Evolutionary conservation across 2,888 invertebrate species (phyloP).

Genomic region (Eugnorisma glareosa): DNA sequence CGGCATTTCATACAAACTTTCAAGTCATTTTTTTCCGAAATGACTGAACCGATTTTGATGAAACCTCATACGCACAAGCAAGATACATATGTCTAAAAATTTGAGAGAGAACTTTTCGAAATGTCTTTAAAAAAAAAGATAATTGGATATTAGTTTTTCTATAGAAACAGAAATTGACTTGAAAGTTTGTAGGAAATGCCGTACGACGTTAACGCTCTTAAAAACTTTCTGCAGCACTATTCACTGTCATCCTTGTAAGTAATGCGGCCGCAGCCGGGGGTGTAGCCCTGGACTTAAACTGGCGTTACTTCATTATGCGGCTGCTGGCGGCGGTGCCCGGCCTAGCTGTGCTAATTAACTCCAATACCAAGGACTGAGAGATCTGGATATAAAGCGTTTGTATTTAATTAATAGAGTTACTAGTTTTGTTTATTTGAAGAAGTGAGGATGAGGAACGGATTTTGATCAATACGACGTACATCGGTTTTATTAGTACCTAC

Average conservation of each 20-base stretch:
- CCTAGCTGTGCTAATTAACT: constrained; percentile 12
- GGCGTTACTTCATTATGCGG: neutral
- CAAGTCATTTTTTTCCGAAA: no score
- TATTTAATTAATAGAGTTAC: neutral
- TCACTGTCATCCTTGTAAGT: neutral
- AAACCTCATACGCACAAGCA: no score
- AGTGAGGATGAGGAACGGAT: neutral
- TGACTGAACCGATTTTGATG: no score
- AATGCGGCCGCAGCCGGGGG: neutral
- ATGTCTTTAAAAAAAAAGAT: no score
- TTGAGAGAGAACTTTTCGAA: no score
- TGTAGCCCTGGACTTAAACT: neutral
- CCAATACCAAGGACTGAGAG: neutral
- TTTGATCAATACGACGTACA: neutral
- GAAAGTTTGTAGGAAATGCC: no score
- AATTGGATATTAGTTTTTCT: no score
- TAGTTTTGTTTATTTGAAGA: neutral
- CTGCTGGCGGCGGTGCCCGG: neutral
- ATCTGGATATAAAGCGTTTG: neutral
- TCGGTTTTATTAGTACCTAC: neutral
- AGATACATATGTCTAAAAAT: no score
- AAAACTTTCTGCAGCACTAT: neutral
- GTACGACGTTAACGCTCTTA: no score
- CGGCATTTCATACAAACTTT: no score
- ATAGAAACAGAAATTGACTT: no score